Evolutionary conservation across 2,797 vertebrate species (phyloP).

Genomic region (Sebastes iracundus): DNA sequence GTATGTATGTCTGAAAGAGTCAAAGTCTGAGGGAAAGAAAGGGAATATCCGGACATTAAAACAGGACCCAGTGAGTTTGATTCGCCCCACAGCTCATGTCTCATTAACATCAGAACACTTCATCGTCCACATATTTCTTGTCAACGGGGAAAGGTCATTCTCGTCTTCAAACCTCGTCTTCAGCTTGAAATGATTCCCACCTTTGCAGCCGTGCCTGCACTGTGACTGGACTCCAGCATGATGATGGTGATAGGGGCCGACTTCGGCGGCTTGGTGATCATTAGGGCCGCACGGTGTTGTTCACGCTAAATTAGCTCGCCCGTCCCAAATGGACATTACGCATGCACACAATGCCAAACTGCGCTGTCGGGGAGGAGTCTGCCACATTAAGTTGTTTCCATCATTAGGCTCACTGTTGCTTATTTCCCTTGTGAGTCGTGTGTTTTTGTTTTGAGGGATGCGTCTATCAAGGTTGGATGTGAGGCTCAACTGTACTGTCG

Average conservation of each 20-base stretch:
- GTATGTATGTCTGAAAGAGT: neutral
- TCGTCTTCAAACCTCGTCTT: conserved; percentile 32
- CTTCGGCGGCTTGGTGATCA: conserved; percentile 61
- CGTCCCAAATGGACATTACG: conserved; percentile 78
- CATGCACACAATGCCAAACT: conserved; percentile 59
- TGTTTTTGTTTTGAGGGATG: conserved; percentile 76
- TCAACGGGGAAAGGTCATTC: conserved; percentile 48
- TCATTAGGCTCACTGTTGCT: conserved; percentile 78
- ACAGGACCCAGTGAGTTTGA: neutral
- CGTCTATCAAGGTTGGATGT: conserved; percentile 72
- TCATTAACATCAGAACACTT: conserved; percentile 44
- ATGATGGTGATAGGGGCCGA: conserved; percentile 57
- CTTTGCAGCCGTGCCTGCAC: conserved; percentile 1
- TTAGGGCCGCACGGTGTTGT: conserved; percentile 64
- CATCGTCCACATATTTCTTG: conserved; percentile 40
- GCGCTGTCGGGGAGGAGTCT: conserved; percentile 72
- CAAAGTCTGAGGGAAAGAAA: neutral
- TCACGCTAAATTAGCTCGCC: conserved; percentile 68
- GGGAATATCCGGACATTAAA: neutral
- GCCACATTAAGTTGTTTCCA: conserved; percentile 79
- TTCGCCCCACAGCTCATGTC: conserved; percentile 30
- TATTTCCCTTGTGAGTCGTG: conserved; percentile 81
- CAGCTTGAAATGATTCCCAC: conserved; percentile 41
- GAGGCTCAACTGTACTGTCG: conserved; percentile 66
- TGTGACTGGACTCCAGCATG: conserved; percentile 51